A percentile compares a stretch with the other conserved stretches of the same genome.
phyloP scores from a whole-genome alignment of 2,113 vertebrate species.

The Actenoides lindsayi region DNA sequence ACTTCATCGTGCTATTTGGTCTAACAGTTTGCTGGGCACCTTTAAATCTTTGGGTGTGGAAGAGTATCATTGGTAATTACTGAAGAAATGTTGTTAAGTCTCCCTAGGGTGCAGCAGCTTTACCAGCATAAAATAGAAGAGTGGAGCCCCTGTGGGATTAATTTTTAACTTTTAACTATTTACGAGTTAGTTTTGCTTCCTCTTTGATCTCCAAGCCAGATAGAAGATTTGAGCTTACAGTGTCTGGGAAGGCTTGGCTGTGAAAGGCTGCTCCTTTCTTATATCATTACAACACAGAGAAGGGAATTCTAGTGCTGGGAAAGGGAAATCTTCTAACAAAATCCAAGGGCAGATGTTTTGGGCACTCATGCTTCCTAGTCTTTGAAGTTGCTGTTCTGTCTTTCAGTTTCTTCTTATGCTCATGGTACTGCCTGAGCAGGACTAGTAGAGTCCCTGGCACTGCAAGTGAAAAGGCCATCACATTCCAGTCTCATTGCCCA shows the following conservation, averaged over 20 bases:
- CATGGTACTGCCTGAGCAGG: not conserved
- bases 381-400: not conserved
- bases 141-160: not conserved
- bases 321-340: not conserved
- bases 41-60: not conserved
- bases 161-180: constrained; percentile 6
- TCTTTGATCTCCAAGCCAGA: not conserved
- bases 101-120: not conserved
- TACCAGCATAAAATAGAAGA: not conserved
- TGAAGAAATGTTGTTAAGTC: not conserved
- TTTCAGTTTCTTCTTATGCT: not conserved
- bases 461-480: not conserved
- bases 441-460: not conserved
- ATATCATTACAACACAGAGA: not conserved
- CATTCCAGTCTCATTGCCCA: not conserved
- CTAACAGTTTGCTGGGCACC: not conserved
- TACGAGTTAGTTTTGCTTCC: not conserved
- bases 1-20: not conserved
- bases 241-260: not conserved
- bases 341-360: not conserved
- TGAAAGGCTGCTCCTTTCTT: not conserved
- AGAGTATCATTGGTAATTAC: not conserved
- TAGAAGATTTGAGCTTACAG: not conserved
- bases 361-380: not conserved
- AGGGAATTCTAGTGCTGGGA: not conserved